phyloP scores from a whole-genome alignment of 2,888 invertebrate species.

The Epirrhoe tristata region DNA sequence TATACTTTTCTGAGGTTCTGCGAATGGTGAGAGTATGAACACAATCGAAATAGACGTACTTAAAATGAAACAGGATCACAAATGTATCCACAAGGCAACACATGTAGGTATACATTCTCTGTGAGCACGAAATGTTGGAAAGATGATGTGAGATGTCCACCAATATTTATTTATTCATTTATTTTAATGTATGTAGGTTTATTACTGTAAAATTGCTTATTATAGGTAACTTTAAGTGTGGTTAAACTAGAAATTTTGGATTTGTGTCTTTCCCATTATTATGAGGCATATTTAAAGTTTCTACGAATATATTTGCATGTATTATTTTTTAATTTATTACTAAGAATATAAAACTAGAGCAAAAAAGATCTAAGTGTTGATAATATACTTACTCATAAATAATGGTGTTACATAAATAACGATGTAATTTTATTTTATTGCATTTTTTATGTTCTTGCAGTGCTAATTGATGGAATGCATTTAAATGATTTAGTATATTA shows the following conservation, averaged over 20 bases:
- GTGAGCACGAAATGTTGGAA: no score
- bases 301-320: not conserved
- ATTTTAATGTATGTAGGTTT: no score
- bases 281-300: not conserved
- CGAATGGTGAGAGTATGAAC: not conserved
- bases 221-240: no score
- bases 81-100: no score
- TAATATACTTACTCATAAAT: not conserved
- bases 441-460: not conserved
- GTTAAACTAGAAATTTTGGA: no score
- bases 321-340: not conserved
- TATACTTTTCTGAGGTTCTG: not conserved
- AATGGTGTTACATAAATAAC: not conserved
- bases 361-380: not conserved
- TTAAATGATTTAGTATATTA: not conserved
- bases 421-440: constrained; percentile 1
- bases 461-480: not conserved
- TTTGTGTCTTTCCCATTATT: no score
- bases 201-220: no score
- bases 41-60: no score
- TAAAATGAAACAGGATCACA: no score
- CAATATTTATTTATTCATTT: no score
- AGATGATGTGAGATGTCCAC: no score
- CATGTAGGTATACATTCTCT: no score
- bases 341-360: not conserved